phyloP scores from a whole-genome alignment of 2,888 invertebrate species.

The Sarcophaga rosellei region DNA sequence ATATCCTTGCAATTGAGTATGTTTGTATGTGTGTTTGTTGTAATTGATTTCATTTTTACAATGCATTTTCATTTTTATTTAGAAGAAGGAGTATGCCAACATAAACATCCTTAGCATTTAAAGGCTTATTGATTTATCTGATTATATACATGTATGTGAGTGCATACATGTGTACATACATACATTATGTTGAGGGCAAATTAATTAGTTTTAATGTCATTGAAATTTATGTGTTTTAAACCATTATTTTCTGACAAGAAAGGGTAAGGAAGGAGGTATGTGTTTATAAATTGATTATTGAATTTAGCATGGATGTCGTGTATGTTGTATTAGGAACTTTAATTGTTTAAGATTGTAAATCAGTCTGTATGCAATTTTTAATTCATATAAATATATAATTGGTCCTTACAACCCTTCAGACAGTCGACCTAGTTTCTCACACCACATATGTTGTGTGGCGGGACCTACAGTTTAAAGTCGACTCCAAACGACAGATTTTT shows the following conservation, averaged over 20 bases:
- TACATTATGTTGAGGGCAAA: constrained; percentile 62
- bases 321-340: too few species aligned
- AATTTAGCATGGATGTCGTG: too few species aligned
- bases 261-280: neutral
- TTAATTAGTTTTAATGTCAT: constrained; percentile 66
- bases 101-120: constrained; percentile 29
- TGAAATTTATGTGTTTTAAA: constrained; percentile 34
- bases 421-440: too few species aligned
- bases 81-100: constrained; percentile 27
- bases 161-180: too few species aligned
- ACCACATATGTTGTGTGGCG: too few species aligned
- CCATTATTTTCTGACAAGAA: constrained; percentile 6
- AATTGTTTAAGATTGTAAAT: too few species aligned
- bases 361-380: too few species aligned
- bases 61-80: constrained; percentile 59
- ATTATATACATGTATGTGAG: constrained; percentile 35
- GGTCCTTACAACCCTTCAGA: too few species aligned
- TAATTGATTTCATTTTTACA: constrained; percentile 65
- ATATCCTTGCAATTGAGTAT: neutral
- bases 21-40: constrained; percentile 26
- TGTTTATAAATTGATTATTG: too few species aligned
- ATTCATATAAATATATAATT: too few species aligned
- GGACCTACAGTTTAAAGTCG: too few species aligned
- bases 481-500: too few species aligned
- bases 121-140: constrained; percentile 65